Base-by-base conservation (phyloP, 2,888 invertebrate species). In the Geophilus truncorum region DNA sequence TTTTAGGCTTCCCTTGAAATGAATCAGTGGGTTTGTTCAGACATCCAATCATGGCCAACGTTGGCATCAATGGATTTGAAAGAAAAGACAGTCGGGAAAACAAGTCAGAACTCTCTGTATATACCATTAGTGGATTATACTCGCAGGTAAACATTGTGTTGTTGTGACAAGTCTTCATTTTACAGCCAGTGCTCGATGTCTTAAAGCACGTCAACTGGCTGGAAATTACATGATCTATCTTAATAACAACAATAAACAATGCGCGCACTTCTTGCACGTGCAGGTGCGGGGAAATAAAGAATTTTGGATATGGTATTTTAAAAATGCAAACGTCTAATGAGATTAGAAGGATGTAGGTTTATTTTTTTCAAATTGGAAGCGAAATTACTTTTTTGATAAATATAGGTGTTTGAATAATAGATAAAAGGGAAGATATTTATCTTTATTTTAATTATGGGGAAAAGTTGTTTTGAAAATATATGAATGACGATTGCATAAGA, bases 81-180 rank as follows among this genome's bases (percentile, higher is more conserved):
- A 28, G 77, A 23, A 32, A 77, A n/a, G 34, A 77, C 21, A 32
- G 28, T 21, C 62, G 57, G 18, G 62, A 62, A 30, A 79, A 32
- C 12, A 79, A 79, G 25, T 30, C 79, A 25, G 82, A 82, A 30
- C 81, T 80, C 15, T 79, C 82, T n/a, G 81, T 82, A 1, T 83
- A 82, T 75, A 82, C 83, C 79, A 83, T 83, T 51, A 81, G 82
- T 21, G 83, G 83, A 21, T 78, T 83, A 1, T 83, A 83, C 77
- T 81, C 81, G n/a, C 79, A 82, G 82, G 81, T 80, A 76, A 30
- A 7, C 21, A 18, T 30, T 36, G n/a, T n/a, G n/a, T n/a, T n/a
- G n/a, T n/a, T n/a, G n/a, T 23, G 18, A 7, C 5, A n/a, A 18
- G 4, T 57, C 9, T 57, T 57, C 6, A 75, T 70, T n/a, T 23